phyloP scores from a whole-genome alignment of 2,113 vertebrate species.

The Thunnus maccoyii region DNA sequence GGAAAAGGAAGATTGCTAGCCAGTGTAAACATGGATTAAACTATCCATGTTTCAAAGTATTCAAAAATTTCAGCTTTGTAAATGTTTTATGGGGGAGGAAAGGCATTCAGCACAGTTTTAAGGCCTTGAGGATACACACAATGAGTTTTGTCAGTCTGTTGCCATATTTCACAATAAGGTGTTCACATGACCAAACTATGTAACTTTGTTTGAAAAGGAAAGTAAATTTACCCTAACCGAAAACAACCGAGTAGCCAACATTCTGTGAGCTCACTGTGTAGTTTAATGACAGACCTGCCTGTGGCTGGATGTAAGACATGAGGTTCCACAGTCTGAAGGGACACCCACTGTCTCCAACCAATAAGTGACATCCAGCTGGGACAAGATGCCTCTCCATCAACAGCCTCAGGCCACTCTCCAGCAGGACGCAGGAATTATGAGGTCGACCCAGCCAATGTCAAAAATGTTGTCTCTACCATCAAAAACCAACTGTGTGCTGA shows the following conservation, averaged over 20 bases:
- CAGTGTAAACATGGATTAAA: no score
- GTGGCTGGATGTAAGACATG: conserved; percentile 1
- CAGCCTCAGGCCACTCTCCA: conserved; percentile 49
- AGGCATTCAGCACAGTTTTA: no score
- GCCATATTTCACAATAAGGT: no score
- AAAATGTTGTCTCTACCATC: background rate
- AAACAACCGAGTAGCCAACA: background rate
- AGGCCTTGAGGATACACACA: no score
- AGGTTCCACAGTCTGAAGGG: conserved; percentile 26
- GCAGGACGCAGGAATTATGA: conserved; percentile 13
- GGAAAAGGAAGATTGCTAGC: no score
- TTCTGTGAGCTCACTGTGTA: background rate
- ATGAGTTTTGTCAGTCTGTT: no score
- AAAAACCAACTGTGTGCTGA: conserved; percentile 27
- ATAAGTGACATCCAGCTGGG: conserved; percentile 39
- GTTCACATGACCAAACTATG: no score
- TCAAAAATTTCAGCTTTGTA: no score
- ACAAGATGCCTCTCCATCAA: conserved; percentile 35
- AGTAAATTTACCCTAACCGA: background rate
- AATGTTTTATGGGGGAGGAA: no score
- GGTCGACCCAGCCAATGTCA: conserved; percentile 1
- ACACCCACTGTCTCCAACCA: background rate
- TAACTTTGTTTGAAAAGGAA: no score
- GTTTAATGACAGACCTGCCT: background rate
- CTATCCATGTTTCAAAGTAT: no score